These are phyloP conservation scores for Sciurus niger DNA, from an alignment of 2,113 vertebrate genomes.

Conservation along the genomic window DNA sequence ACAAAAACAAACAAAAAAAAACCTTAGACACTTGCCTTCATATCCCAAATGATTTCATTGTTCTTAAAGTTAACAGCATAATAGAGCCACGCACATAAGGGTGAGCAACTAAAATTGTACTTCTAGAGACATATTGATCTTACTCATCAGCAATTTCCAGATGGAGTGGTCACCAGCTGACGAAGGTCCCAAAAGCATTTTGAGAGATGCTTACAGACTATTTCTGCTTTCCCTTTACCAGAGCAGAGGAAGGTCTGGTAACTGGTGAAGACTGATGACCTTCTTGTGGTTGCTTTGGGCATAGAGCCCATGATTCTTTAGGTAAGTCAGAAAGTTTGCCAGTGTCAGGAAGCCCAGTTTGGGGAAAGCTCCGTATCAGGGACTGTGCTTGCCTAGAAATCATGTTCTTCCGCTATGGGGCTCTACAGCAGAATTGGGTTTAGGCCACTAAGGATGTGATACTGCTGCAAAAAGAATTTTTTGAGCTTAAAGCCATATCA, in stretches of 20 bases:
- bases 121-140: neutral
- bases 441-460: neutral
- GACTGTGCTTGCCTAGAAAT: neutral
- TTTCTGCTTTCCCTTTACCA: neutral
- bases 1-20: slow-evolving; percentile 28
- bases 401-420: neutral
- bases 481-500: neutral
- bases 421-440: neutral
- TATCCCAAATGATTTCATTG: neutral
- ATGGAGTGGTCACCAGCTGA: neutral
- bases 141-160: neutral
- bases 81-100: slow-evolving; percentile 48
- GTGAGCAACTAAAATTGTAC: neutral
- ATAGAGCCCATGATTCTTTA: neutral
- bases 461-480: neutral
- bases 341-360: neutral
- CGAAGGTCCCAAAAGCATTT: neutral
- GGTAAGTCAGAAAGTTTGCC: neutral
- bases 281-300: neutral
- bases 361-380: neutral
- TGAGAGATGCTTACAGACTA: neutral
- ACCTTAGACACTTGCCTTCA: neutral
- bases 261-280: neutral
- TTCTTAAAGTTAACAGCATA: slow-evolving; percentile 4
- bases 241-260: neutral